Percentiles rank a stretch among this genome's conserved stretches.
Evolutionary conservation across 2,113 vertebrate genomes (phyloP).

Genomic region (Rhinichthys klamathensis): DNA sequence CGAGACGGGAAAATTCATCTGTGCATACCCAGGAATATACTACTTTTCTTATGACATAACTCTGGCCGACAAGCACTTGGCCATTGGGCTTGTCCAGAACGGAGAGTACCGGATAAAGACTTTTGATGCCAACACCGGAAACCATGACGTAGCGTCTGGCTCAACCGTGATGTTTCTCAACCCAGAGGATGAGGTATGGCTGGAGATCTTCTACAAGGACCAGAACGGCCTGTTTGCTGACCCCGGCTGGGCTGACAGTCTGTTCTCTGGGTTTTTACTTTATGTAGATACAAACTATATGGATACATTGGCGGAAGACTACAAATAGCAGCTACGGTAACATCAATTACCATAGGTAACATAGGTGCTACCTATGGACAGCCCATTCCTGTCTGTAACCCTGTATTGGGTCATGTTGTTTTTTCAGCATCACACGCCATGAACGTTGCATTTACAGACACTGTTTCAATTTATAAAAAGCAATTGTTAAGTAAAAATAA

Average conservation of each 20-base stretch:
- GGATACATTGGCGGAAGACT: constrained; percentile 88
- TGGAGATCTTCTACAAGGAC: constrained; percentile 95
- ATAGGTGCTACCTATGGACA: constrained; percentile 35
- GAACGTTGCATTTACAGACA: neutral
- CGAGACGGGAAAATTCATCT: constrained; percentile 92
- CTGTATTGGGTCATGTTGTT: neutral
- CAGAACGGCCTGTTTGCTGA: constrained; percentile 97
- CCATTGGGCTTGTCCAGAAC: constrained; percentile 91
- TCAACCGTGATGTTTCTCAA: constrained; percentile 91
- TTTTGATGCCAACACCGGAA: constrained; percentile 96
- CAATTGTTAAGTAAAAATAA: neutral
- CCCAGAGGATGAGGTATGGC: constrained; percentile 96
- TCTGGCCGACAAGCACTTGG: constrained; percentile 96
- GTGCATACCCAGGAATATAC: constrained; percentile 93
- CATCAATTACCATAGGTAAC: no score
- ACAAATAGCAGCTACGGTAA: constrained; percentile 58
- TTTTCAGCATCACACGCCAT: neutral
- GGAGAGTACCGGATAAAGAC: constrained; percentile 94
- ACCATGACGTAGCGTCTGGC: constrained; percentile 94
- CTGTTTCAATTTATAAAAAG: neutral
- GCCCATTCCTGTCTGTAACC: neutral
- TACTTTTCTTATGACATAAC: constrained; percentile 98
- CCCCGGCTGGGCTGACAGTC: constrained; percentile 92
- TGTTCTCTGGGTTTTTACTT: constrained; percentile 96
- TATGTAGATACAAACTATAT: constrained; percentile 94